Evolutionary conservation across 2,113 vertebrate genomes (phyloP).

Genomic region (Eurypyga helias): DNA sequence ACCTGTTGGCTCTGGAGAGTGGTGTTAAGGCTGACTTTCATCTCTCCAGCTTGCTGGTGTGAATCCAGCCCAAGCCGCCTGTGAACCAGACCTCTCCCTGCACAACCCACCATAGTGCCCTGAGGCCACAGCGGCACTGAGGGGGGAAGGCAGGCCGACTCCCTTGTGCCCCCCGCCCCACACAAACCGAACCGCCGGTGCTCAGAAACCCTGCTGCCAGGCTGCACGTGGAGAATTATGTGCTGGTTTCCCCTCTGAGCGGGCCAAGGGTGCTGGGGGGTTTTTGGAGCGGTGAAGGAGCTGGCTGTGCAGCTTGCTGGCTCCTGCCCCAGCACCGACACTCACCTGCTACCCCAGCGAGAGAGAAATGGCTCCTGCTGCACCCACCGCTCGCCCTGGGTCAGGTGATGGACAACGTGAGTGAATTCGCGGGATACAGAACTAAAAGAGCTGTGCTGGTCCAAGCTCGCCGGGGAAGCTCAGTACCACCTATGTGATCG

Average conservation of each 20-base stretch:
- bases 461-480: not conserved
- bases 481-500: rapidly evolving
- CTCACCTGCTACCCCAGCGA: rapidly evolving
- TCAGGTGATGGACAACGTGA: not conserved
- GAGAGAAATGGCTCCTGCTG: not conserved
- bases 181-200: rapidly evolving
- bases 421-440: not conserved
- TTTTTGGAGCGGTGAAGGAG: not conserved
- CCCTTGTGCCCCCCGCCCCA: rapidly evolving
- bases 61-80: not conserved
- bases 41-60: not conserved
- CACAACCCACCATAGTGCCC: rapidly evolving
- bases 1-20: not conserved
- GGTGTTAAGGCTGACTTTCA: not conserved
- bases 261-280: not conserved
- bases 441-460: not conserved
- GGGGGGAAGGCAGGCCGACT: not conserved
- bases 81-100: not conserved
- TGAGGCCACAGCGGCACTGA: rapidly evolving
- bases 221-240: not conserved
- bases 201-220: not conserved
- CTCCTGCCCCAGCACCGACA: not conserved
- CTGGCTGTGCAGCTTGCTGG: not conserved
- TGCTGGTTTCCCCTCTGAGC: not conserved
- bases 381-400: rapidly evolving